phyloP scores from a whole-genome alignment of 2,113 vertebrate species.

The Pluvialis apricaria region DNA sequence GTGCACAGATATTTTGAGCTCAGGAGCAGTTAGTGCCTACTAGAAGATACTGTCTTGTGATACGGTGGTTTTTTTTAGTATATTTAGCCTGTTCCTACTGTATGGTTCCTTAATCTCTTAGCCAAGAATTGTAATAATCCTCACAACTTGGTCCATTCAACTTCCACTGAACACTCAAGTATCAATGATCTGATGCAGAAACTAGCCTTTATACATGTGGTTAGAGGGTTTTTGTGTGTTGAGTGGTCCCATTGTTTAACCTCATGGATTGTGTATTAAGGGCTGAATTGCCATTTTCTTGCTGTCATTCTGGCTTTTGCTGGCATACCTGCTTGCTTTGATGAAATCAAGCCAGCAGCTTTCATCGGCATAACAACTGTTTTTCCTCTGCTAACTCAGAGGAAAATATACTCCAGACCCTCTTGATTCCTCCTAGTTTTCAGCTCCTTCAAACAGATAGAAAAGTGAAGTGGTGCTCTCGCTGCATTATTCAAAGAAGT shows the following conservation, averaged over 20 bases:
- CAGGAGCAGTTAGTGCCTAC: not conserved
- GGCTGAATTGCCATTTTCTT: not conserved
- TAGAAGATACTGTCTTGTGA: not conserved
- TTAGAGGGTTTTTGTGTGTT: not conserved
- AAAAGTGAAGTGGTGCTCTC: not conserved
- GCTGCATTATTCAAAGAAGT: not conserved
- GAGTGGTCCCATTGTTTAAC: not conserved
- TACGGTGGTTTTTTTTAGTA: not conserved
- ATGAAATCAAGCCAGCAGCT: not conserved
- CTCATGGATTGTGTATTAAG: not conserved
- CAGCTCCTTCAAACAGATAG: not conserved
- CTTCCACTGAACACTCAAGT: not conserved
- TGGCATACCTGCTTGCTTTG: not conserved
- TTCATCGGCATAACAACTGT: not conserved
- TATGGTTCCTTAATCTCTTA: not conserved
- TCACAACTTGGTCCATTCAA: not conserved
- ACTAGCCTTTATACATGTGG: not conserved
- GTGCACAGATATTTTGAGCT: not conserved
- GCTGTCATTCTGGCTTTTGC: not conserved
- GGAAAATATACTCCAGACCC: not conserved
- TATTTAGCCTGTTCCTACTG: not conserved
- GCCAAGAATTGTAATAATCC: not conserved
- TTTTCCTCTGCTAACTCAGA: not conserved
- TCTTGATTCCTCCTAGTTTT: not conserved
- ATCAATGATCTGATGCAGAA: not conserved